Base-by-base conservation (phyloP, 2,888 invertebrate genomes). In the Choristoneura rosaceana region DNA sequence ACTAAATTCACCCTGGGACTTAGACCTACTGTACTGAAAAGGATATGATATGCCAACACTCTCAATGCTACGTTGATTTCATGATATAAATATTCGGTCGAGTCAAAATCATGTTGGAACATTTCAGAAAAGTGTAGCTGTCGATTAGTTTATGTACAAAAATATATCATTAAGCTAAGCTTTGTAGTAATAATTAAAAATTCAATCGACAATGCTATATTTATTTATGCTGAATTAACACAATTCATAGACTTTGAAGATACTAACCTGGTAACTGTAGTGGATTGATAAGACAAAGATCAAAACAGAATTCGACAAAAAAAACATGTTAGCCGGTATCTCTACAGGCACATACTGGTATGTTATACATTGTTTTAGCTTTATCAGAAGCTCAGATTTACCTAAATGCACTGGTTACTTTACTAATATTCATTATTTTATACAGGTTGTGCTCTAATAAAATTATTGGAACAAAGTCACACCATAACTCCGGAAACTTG, bases 181-280 rank as follows among this genome's bases (percentile, higher is more conserved):
- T 25, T 25, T 25, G 25, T 38, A 38, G 38, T 7, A 7, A 38
- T 38, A 38, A 38, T 7, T 38, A 43, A 43, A 43, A 43, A 43
- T 43, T 10, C 9, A 0, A 10, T 43, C 43, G 43, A 43, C 43
- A 10, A 2, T 43, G 9, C 3, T 0, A 43, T 10, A 43, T 3
- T 43, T 43, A 43, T 43, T 43, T 43, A 43, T 14, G 47, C 14
- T 14, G 7, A n/a, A 47, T n/a, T 3, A n/a, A 2, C 2, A 17
- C 8, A 52, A 3, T 9, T 52, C 9, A 52, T 15, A 15, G 52
- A 17, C 47, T 4, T 17, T 62, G 7, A 9, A 50, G 3, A 15
- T 34, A 64, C 64, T 64, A 50, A 71, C 71, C 71, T 71, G 71
- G n/a, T 50, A 41, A 43, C 71, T 59, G 38, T 34, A 47, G 12